These are phyloP conservation scores for Gari tellinella DNA, from an alignment of 2,888 invertebrate genomes.

Conservation along the genomic window DNA sequence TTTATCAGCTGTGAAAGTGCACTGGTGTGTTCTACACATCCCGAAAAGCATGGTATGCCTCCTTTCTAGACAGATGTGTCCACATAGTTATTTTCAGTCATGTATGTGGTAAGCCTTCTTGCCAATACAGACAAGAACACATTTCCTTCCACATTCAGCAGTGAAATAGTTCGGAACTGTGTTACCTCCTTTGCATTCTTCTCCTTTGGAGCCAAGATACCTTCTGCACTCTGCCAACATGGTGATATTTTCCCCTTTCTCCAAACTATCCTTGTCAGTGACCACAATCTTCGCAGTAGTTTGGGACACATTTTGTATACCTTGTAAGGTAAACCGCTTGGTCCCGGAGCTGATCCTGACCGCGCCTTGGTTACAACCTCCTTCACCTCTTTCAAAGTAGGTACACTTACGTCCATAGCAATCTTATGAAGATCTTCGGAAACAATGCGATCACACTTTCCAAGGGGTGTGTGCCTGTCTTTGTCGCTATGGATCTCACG, in stretches of 20 bases:
- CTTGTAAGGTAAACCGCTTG: slow-evolving; percentile 33
- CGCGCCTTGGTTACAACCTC: slow-evolving; percentile 40
- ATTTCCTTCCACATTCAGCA: slow-evolving; percentile 41
- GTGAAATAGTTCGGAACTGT: slow-evolving; percentile 19
- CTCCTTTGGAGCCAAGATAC: not conserved
- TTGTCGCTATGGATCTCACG: slow-evolving; percentile 13
- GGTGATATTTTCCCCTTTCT: not conserved
- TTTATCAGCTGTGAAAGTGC: slow-evolving; percentile 19
- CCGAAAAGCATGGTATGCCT: slow-evolving; percentile 43
- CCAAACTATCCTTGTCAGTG: not conserved
- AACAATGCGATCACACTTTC: slow-evolving; percentile 10
- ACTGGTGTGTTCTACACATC: slow-evolving; percentile 41
- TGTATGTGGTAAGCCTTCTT: slow-evolving; percentile 20
- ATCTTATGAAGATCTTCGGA: not conserved
- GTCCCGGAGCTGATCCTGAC: slow-evolving; percentile 36
- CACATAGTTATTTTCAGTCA: slow-evolving; percentile 2
- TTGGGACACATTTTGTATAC: not conserved
- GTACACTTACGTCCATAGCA: slow-evolving; percentile 8
- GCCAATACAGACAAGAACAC: slow-evolving; percentile 45
- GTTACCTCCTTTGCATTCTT: not conserved
- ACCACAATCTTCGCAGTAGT: not conserved
- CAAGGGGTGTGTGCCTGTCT: not conserved
- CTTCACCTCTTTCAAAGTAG: slow-evolving; percentile 35
- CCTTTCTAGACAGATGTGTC: slow-evolving; percentile 42
- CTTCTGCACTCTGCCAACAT: too few relatives aligned